Conservation (phyloP, 2,888 invertebrate species). For the Frankliniella fusca region DNA sequence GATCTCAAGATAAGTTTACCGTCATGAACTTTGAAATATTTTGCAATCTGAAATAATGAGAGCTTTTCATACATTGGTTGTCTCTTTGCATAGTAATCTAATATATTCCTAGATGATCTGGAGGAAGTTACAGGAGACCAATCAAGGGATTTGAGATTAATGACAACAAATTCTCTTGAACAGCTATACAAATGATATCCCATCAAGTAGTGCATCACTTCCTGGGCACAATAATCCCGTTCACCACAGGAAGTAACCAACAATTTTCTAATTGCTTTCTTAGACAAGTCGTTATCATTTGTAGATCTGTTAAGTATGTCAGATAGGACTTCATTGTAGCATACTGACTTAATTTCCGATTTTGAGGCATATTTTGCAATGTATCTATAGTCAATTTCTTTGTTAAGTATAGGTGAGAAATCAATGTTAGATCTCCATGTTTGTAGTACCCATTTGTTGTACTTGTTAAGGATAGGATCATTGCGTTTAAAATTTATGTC, state of each 20-base stretch:
- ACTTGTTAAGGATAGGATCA: slow-evolving; percentile 30
- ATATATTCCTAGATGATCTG: too few species aligned
- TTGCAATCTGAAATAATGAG: not conserved
- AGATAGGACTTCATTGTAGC: not conserved
- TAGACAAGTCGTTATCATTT: too few species aligned
- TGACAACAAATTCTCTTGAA: not conserved
- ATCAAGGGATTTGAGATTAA: not conserved
- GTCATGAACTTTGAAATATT: not conserved
- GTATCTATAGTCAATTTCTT: slow-evolving; percentile 33
- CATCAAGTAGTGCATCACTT: slow-evolving; percentile 15
- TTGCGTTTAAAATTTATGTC: slow-evolving; percentile 31
- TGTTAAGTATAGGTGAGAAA: slow-evolving; percentile 25
- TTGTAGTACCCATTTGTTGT: slow-evolving; percentile 32
- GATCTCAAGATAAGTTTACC: not conserved
- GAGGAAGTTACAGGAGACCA: too few species aligned
- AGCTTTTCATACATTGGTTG: not conserved
- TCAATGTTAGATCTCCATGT: slow-evolving; percentile 36
- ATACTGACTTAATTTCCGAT: slow-evolving; percentile 28
- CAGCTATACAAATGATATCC: not conserved
- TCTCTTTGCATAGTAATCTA: too few species aligned
- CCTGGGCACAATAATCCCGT: slow-evolving; percentile 28
- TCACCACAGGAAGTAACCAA: slow-evolving; percentile 27
- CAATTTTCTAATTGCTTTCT: slow-evolving; percentile 12
- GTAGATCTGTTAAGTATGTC: not conserved
- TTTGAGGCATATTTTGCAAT: slow-evolving; percentile 36